phyloP scores from a whole-genome alignment of 2,797 vertebrate species.

The Gymnopithys bicolor region DNA sequence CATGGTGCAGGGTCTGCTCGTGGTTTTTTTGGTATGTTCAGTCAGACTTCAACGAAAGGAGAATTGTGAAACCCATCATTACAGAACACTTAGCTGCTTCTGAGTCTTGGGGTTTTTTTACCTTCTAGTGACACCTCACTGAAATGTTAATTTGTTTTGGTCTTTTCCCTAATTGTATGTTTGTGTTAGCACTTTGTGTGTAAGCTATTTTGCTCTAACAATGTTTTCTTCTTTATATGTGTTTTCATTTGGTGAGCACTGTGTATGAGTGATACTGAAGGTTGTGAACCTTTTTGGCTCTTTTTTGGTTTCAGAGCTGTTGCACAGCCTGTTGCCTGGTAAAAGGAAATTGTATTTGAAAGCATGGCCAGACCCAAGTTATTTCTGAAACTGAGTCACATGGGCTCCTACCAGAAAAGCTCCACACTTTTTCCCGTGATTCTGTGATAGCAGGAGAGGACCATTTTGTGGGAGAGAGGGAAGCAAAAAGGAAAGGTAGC shows the following conservation, averaged over 20 bases:
- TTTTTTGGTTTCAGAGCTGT: background rate
- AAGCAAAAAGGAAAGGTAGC: background rate
- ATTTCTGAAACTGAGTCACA: background rate
- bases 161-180: background rate
- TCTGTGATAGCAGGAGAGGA: background rate
- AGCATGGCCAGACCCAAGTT: background rate
- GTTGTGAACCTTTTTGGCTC: background rate
- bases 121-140: background rate
- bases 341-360: background rate
- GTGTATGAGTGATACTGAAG: background rate
- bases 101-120: background rate
- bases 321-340: background rate
- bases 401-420: accelerated
- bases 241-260: background rate
- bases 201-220: background rate
- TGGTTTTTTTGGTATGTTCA: background rate
- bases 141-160: background rate
- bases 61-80: background rate
- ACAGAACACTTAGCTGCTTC: conserved; percentile 11
- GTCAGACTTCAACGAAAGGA: background rate
- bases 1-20: background rate
- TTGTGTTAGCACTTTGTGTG: background rate
- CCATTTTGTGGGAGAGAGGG: background rate
- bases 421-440: background rate
- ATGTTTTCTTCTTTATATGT: background rate